Evolutionary conservation across 2,113 vertebrate species (phyloP), one percentile per base, ranked within the genome.

Genomic region (Chlorodrepanis virens): DNA sequence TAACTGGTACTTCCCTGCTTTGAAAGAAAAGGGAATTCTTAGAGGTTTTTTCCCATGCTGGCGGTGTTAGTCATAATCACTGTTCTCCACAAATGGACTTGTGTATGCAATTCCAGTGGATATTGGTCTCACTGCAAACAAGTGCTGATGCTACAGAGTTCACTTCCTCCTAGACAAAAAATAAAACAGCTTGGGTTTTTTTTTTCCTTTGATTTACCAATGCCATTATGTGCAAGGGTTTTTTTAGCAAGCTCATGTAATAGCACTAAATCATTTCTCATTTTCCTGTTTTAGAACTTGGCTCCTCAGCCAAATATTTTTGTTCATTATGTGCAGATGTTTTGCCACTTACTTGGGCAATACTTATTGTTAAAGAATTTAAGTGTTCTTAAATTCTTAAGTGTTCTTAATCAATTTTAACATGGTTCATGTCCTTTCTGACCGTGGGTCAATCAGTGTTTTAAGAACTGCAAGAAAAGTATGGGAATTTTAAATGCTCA

Each of bases 21-120:
- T 89, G 70, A 89, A 93, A 89, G 74, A 95, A 94, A 80, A 92
- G 61, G 69, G 94, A 89, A 71, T 97, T 96, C 95, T 96, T 88
- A 52, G 76, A 75, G 44, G 60, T 68, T 94, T 96, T 94, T 95
- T 92, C 93, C 92, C 83, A 75, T 93, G 90, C 27, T 70, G n/a
- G 35, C 56, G 24, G 24, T 52, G 35, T 90, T 96, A 95, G 91
- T 95, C 87, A 93, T 86, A 59, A 21, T 42, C 24, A 1, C 86
- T 90, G 9, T 88, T 94, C 50, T 94, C 63, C 78, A 54, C 75
- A 87, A 91, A 77, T 42, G 42, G 21, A 47, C 49, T 95, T 82
- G 42, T 81, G 83, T 91, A 40, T 3, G 10, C 24, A 2, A 19
- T 74, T 76, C 59, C 79, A 82, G 22, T 50, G 57, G 65, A 8